These are phyloP conservation scores for Cynoglossus semilaevis DNA, from an alignment of 2,113 vertebrate species.

Conservation along the genomic window DNA sequence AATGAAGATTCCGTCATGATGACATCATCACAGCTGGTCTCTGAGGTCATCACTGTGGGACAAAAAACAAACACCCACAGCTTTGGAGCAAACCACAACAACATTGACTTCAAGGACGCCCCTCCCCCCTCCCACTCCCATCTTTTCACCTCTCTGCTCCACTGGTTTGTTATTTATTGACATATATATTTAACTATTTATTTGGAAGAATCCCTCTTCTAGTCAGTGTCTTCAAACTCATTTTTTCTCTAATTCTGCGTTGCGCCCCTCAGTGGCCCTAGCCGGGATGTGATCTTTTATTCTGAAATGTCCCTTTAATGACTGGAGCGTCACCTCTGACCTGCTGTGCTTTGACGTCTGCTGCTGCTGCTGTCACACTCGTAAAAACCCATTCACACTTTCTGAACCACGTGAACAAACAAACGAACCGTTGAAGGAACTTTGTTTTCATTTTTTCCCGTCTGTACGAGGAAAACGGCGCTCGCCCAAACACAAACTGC, in stretches of 20 bases:
- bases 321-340: constrained; percentile 43
- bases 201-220: constrained; percentile 24
- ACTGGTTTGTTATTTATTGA: constrained; percentile 24
- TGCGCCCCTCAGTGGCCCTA: constrained; percentile 36
- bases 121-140: constrained; percentile 27
- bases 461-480: constrained; percentile 9
- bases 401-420: constrained; percentile 15
- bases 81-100: constrained; percentile 52
- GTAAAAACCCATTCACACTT: constrained; percentile 1
- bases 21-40: constrained; percentile 77
- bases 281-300: constrained; percentile 47
- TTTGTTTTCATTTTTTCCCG: constrained; percentile 31
- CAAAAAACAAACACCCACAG: constrained; percentile 29
- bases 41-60: constrained; percentile 73
- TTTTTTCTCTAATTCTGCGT: constrained; percentile 29
- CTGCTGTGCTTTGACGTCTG: constrained; percentile 67
- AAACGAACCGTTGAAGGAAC: no score
- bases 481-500: constrained; percentile 60
- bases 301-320: constrained; percentile 50
- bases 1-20: constrained; percentile 75
- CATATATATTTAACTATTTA: constrained; percentile 35
- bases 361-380: constrained; percentile 16
- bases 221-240: constrained; percentile 21
- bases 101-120: constrained; percentile 44
- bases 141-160: constrained; percentile 54